phyloP scores from a whole-genome alignment of 1,140 invertebrate genomes.

The Lucilia sericata region DNA sequence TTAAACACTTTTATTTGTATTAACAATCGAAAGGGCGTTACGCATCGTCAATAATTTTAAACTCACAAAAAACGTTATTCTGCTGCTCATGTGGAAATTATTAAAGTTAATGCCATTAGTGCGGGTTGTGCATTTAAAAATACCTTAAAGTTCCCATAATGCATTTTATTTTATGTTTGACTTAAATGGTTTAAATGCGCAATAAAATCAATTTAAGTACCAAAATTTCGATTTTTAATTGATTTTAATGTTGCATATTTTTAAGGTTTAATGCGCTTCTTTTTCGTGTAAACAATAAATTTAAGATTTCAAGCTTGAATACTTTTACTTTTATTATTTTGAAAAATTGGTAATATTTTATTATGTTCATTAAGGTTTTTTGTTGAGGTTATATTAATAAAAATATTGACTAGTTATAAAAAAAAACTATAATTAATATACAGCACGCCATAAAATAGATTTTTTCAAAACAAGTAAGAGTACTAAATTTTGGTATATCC shows the following conservation, averaged over 20 bases:
- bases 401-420: too few relatives aligned
- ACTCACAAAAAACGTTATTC: not conserved
- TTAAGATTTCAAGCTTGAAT: not conserved
- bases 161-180: not conserved
- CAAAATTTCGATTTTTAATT: not conserved
- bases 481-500: too few relatives aligned
- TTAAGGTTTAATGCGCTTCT: not conserved
- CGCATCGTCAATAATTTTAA: slow-evolving; percentile 23
- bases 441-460: too few relatives aligned
- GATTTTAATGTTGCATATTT: not conserved
- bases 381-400: too few relatives aligned
- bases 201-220: not conserved
- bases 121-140: not conserved
- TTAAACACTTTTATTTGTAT: not conserved
- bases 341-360: not conserved
- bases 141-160: not conserved
- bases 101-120: slow-evolving; percentile 1
- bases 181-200: not conserved
- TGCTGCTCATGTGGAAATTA: not conserved
- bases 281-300: too few relatives aligned
- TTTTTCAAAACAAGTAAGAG: too few relatives aligned
- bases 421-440: too few relatives aligned
- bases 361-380: too few relatives aligned
- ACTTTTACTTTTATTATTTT: not conserved
- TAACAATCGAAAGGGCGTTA: slow-evolving; percentile 31